Conservation (phyloP, 2,113 vertebrate genomes). For the Sialia sialis region DNA sequence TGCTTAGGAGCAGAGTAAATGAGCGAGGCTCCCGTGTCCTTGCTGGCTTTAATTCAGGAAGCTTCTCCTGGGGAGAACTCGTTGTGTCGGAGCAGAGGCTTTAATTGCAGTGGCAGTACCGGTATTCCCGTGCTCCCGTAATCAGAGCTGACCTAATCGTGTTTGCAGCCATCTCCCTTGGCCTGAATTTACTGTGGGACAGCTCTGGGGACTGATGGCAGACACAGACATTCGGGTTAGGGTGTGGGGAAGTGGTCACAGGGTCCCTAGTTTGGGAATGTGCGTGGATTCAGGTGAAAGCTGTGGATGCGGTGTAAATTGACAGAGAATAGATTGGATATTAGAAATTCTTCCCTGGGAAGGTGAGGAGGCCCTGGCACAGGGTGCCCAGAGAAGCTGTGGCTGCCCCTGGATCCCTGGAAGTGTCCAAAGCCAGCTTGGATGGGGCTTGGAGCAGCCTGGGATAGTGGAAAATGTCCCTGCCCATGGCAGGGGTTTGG, state of each 20-base stretch:
- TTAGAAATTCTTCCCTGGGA: background rate
- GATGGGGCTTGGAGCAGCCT: background rate
- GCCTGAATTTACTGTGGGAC: background rate
- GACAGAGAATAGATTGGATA: background rate
- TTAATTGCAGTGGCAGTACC: background rate
- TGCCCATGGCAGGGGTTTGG: background rate
- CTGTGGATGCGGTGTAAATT: background rate
- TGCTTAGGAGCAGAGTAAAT: background rate
- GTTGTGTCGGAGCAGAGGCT: background rate
- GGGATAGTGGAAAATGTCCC: background rate
- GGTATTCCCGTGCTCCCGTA: accelerated
- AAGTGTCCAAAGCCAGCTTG: background rate
- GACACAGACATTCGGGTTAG: accelerated
- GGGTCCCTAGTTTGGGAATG: background rate
- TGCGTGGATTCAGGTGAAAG: background rate
- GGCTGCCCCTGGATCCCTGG: background rate
- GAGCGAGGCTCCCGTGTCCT: accelerated
- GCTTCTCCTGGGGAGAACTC: background rate
- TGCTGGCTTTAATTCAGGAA: background rate
- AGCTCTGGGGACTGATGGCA: background rate
- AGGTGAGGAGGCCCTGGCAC: background rate
- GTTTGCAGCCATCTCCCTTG: background rate
- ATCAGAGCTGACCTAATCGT: background rate
- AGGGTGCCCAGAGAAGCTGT: background rate
- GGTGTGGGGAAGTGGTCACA: background rate